These are phyloP conservation scores for Asobara japonica DNA, from an alignment of 1,140 invertebrate species.

Conservation along the genomic window DNA sequence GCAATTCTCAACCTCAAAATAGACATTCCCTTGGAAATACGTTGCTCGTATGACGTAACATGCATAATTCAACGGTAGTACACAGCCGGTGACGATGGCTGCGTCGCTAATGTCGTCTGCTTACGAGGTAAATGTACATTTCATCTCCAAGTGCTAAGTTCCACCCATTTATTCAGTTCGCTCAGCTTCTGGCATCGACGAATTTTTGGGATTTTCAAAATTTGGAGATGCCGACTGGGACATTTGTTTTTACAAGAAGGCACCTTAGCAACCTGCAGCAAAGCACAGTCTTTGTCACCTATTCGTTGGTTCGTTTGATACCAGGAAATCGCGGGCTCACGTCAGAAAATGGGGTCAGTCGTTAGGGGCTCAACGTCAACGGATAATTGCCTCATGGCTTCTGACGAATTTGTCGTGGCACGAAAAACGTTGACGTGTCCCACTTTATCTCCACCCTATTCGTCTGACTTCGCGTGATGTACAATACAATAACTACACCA, in stretches of 20 bases:
- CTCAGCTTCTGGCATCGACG: background rate
- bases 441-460: background rate
- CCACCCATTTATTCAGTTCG: background rate
- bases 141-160: background rate
- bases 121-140: background rate
- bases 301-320: too few relatives aligned
- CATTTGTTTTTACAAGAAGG: too few relatives aligned
- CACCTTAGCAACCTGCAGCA: too few relatives aligned
- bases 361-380: background rate
- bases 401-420: background rate
- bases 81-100: slow-evolving; percentile 37
- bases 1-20: background rate
- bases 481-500: background rate
- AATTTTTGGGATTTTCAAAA: too few relatives aligned
- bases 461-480: background rate
- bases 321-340: background rate
- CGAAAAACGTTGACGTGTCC: background rate
- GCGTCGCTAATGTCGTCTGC: background rate
- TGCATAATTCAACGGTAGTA: slow-evolving; percentile 49
- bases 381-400: slow-evolving; percentile 8
- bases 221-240: too few relatives aligned
- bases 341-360: slow-evolving; percentile 5
- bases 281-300: too few relatives aligned
- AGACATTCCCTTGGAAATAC: slow-evolving; percentile 32
- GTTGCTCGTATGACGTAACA: slow-evolving; percentile 36